Evolutionary conservation across 1,140 invertebrate species (phyloP).

Genomic region (Saccostrea cuccullata): DNA sequence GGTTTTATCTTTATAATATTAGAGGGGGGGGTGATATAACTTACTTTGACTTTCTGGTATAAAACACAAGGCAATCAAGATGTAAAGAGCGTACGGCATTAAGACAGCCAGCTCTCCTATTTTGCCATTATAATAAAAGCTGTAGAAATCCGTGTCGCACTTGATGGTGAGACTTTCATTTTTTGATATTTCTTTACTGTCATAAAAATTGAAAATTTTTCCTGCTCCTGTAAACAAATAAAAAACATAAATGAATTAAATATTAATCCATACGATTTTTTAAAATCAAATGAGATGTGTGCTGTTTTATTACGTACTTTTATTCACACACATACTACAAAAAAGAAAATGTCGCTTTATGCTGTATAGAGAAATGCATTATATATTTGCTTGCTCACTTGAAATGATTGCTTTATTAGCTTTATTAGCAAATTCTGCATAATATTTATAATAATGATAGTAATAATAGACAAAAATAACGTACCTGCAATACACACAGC

Average conservation of each 20-base stretch:
- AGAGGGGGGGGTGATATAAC: neutral
- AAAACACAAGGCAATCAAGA: neutral
- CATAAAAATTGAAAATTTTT: constrained; percentile 12
- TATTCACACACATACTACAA: too few species aligned
- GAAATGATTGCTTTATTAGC: too few species aligned
- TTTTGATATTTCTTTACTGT: neutral
- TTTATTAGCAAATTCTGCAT: too few species aligned
- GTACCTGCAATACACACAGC: neutral
- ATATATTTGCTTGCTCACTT: neutral
- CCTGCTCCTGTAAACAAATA: constrained; percentile 2
- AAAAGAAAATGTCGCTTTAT: too few species aligned
- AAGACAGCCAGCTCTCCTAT: constrained; percentile 23
- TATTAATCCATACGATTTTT: too few species aligned
- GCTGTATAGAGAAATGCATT: too few species aligned
- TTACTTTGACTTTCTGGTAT: neutral
- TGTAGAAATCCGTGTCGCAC: neutral
- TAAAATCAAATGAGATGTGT: too few species aligned
- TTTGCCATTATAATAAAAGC: constrained; percentile 22
- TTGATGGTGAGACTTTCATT: neutral
- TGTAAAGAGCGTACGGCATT: constrained; percentile 15
- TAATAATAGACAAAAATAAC: neutral
- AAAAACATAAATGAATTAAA: too few species aligned
- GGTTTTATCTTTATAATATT: too few species aligned
- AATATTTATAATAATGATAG: too few species aligned
- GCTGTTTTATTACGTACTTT: too few species aligned